phyloP scores from a whole-genome alignment of 2,113 vertebrate species.

The Xenus cinereus region DNA sequence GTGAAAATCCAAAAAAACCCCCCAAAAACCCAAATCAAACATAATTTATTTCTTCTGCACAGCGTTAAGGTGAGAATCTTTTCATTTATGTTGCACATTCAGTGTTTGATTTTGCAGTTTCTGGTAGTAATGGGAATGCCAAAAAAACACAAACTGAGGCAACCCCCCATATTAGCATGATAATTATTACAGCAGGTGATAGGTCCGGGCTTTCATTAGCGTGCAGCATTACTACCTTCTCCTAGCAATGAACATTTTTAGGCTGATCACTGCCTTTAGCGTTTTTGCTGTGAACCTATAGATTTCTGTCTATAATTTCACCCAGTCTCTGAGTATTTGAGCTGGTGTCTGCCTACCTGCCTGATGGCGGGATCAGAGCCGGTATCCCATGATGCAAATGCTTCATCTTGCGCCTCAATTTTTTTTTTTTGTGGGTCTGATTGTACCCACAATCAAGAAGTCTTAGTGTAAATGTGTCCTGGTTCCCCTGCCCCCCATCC shows the following conservation, averaged over 20 bases:
- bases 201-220: constrained; percentile 38
- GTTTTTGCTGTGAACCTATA: neutral
- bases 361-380: neutral
- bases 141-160: constrained; percentile 13
- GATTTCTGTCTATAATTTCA: constrained; percentile 5
- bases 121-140: constrained; percentile 35
- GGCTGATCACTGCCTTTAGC: constrained; percentile 16
- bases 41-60: constrained; percentile 3
- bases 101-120: constrained; percentile 23
- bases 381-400: neutral
- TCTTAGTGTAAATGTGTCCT: neutral
- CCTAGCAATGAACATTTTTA: constrained; percentile 43
- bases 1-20: neutral
- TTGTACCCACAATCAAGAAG: neutral
- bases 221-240: constrained; percentile 1
- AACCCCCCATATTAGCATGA: constrained; percentile 19
- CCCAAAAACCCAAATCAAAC: neutral
- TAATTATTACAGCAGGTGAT: constrained; percentile 46
- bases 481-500: neutral
- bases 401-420: neutral
- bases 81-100: neutral
- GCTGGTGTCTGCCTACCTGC: neutral
- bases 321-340: neutral
- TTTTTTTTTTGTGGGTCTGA: neutral
- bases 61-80: constrained; percentile 16